A percentile compares a stretch with the other conserved stretches of the same genome.
These are phyloP conservation scores for Agriopis leucophaearia DNA, from an alignment of 2,888 invertebrate species.

Conservation along the genomic window DNA sequence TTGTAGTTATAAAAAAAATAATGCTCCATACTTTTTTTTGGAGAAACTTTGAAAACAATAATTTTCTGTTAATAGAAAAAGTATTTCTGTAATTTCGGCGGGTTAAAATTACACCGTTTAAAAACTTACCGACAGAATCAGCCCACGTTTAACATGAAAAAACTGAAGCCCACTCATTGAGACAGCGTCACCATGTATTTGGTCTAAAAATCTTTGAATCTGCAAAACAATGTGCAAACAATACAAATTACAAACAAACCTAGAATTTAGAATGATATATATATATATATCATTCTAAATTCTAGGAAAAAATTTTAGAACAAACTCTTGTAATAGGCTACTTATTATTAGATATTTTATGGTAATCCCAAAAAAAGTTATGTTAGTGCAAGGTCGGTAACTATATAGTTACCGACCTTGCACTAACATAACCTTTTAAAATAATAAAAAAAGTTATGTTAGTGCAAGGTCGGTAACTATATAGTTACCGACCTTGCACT, in stretches of 20 bases:
- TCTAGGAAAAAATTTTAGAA: slow-evolving; percentile 7
- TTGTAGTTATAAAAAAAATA: too few relatives aligned
- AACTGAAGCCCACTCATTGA: slow-evolving; percentile 85
- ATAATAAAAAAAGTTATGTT: neutral
- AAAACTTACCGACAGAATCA: slow-evolving; percentile 82
- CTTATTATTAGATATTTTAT: neutral
- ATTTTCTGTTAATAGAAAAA: too few relatives aligned
- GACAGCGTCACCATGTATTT: slow-evolving; percentile 85
- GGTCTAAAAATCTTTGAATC: slow-evolving; percentile 87
- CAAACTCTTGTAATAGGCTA: neutral
- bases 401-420: neutral
- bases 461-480: neutral
- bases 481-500: neutral
- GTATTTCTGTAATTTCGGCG: too few relatives aligned
- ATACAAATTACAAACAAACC: neutral
- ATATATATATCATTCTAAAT: too few relatives aligned
- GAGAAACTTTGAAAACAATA: too few relatives aligned
- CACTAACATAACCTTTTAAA: neutral
- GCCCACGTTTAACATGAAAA: slow-evolving; percentile 85
- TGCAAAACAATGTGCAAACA: slow-evolving; percentile 54
- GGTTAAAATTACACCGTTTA: too few relatives aligned
- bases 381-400: neutral
- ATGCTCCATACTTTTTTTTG: too few relatives aligned
- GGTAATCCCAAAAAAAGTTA: neutral
- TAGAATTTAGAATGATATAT: too few relatives aligned